Percentiles rank a stretch among this genome's conserved stretches.
These are phyloP conservation scores for Epinephelus coioides DNA, from an alignment of 2,797 vertebrate species.

Conservation along the genomic window DNA sequence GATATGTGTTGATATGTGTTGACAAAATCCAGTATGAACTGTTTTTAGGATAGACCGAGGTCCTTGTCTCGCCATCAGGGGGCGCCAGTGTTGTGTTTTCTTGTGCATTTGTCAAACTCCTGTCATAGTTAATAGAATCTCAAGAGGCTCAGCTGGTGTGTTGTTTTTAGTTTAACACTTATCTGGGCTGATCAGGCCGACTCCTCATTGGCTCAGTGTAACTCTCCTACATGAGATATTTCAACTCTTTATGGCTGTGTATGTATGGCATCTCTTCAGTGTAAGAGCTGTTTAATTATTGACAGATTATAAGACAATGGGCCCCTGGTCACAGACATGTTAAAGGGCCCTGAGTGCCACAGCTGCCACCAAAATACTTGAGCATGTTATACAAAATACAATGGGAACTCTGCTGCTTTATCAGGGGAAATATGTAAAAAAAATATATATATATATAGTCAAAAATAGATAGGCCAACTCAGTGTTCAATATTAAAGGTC, in stretches of 20 bases:
- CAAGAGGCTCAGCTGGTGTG: not conserved
- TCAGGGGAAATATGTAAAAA: not conserved
- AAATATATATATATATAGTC: not conserved
- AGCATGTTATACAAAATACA: not conserved
- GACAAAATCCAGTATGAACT: not conserved
- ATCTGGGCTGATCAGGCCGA: not conserved
- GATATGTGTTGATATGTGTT: no score
- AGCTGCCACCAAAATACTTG: not conserved
- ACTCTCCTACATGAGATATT: not conserved
- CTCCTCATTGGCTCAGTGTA: not conserved
- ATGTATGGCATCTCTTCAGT: not conserved
- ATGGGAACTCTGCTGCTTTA: not conserved
- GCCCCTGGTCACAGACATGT: not conserved
- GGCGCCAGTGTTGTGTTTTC: constrained; percentile 18
- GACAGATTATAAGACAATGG: not conserved
- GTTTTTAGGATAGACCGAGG: not conserved
- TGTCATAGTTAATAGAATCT: not conserved
- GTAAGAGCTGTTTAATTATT: not conserved
- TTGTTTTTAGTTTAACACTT: not conserved
- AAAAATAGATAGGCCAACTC: no score
- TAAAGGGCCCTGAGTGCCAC: not conserved
- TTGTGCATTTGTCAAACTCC: not conserved
- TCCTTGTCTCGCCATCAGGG: constrained; percentile 13
- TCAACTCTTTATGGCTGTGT: not conserved
- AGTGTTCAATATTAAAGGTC: no score